phyloP scores from a whole-genome alignment of 1,140 invertebrate species.

The Atta cephalotes region DNA sequence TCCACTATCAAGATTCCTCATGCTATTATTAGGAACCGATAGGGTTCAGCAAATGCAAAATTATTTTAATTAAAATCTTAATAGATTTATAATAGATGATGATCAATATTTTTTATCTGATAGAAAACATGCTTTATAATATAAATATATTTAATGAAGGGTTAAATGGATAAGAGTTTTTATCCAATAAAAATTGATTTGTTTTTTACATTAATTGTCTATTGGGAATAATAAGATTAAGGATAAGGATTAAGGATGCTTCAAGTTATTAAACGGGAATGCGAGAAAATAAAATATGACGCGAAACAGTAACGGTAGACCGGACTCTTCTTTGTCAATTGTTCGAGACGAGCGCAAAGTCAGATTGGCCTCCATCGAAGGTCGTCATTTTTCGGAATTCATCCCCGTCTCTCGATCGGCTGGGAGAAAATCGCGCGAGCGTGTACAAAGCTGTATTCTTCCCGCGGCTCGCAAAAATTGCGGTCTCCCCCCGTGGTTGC shows the following conservation, averaged over 20 bases:
- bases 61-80: not conserved
- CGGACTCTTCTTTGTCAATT: conserved; percentile 39
- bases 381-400: conserved; percentile 47
- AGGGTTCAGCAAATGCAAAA: not conserved
- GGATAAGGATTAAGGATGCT: conserved; percentile 18
- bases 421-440: conserved; percentile 55
- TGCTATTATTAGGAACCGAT: not conserved
- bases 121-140: not conserved
- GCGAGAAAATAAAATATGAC: conserved; percentile 8
- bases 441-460: conserved; percentile 74
- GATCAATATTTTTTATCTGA: not conserved
- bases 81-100: not conserved
- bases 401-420: conserved; percentile 21
- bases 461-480: conserved; percentile 68
- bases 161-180: not conserved
- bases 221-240: conserved; percentile 23
- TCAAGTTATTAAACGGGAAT: conserved; percentile 24
- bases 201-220: not conserved
- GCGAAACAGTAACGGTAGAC: not conserved
- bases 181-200: not conserved
- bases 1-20: not conserved
- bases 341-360: conserved; percentile 17
- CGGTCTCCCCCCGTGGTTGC: conserved; percentile 62
- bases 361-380: conserved; percentile 33
- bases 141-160: not conserved